phyloP scores from a whole-genome alignment of 2,113 vertebrate genomes.

The Chlorodrepanis virens region DNA sequence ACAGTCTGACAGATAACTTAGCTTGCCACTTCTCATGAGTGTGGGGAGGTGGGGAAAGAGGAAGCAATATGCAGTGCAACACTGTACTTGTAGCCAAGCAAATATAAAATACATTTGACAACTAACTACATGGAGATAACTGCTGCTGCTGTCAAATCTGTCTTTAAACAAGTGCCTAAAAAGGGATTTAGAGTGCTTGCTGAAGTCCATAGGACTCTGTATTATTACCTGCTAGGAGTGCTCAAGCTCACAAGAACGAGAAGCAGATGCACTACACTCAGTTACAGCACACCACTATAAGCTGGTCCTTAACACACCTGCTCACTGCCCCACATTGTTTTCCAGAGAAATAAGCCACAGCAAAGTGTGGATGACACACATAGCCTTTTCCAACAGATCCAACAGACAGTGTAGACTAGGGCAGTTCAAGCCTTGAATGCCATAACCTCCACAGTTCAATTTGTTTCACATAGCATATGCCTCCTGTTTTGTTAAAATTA shows the following conservation, averaged over 20 bases:
- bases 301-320: background rate
- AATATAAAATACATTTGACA: background rate
- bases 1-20: background rate
- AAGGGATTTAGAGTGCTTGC: background rate
- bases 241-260: background rate
- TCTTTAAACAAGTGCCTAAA: background rate
- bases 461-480: background rate
- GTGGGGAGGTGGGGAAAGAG: background rate
- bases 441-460: background rate
- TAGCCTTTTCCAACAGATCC: background rate
- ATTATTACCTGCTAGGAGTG: background rate
- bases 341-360: background rate
- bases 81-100: background rate
- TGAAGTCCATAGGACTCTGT: background rate
- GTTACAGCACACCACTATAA: background rate
- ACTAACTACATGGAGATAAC: background rate
- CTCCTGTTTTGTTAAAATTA: background rate
- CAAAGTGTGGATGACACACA: background rate
- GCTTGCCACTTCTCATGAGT: background rate
- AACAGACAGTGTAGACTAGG: background rate
- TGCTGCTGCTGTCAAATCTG: background rate
- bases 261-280: background rate
- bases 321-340: background rate
- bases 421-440: background rate
- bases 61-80: background rate